Evolutionary conservation across 2,113 vertebrate species (phyloP).

Genomic region (Oryzias javanicus): DNA sequence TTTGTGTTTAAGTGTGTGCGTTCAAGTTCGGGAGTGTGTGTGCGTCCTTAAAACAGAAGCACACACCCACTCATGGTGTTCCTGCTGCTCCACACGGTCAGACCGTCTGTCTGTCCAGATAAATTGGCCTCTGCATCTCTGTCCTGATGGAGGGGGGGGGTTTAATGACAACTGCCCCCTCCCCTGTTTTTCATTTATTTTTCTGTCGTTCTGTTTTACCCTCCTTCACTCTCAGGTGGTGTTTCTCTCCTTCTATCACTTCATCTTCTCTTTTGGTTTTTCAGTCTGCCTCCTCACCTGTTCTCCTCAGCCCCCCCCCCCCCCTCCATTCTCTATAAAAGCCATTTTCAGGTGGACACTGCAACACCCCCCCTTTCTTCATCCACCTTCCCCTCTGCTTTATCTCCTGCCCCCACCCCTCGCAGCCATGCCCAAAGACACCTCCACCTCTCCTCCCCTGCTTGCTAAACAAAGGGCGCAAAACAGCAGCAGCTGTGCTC

Average conservation of each 20-base stretch:
- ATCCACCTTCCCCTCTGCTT: constrained; percentile 24
- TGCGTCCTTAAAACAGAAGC: constrained; percentile 18
- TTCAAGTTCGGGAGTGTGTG: too few species aligned
- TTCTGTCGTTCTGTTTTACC: constrained; percentile 7
- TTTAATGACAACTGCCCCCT: constrained; percentile 57
- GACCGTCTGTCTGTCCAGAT: constrained; percentile 66
- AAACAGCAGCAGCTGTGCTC: too few species aligned
- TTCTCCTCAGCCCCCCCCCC: constrained; percentile 1
- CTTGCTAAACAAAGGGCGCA: too few species aligned
- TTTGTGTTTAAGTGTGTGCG: too few species aligned
- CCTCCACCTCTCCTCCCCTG: constrained; percentile 34
- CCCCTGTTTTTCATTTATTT: constrained; percentile 1
- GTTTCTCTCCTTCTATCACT: constrained; percentile 26
- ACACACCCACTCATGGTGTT: constrained; percentile 20
- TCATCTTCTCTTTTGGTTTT: constrained; percentile 31
- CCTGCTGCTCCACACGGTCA: constrained; percentile 51
- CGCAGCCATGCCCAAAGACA: constrained; percentile 59
- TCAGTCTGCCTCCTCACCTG: constrained; percentile 14
- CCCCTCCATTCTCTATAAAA: constrained; percentile 46
- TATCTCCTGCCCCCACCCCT: constrained; percentile 14
- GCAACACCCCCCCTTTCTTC: constrained; percentile 49
- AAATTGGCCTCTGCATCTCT: constrained; percentile 69
- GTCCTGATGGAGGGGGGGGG: constrained; percentile 56
- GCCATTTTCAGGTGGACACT: constrained; percentile 74
- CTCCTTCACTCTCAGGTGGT: constrained; percentile 29